Evolutionary conservation across 2,888 invertebrate genomes (phyloP), one percentile per base, ranked within the genome.

Genomic region (Temnothorax unifasciatus): DNA sequence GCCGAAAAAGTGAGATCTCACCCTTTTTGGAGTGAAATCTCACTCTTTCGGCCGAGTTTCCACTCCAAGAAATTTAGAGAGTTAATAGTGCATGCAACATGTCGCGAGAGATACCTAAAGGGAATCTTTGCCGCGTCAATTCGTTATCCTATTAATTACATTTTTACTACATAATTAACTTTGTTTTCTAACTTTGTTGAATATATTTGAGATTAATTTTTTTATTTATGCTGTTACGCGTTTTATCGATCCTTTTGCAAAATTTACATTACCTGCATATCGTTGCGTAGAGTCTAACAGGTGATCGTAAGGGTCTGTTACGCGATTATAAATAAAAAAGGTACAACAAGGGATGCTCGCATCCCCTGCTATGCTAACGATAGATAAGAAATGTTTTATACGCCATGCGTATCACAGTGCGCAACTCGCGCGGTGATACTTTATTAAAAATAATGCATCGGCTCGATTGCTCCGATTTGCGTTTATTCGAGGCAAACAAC

Each of bases 351-450:
- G n/a, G 21, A 52, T 75, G 73, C 59, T 63, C 25, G 61, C 63
- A n/a, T n/a, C 25, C 21, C 69, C 25, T 41, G 34, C 41, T 81
- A 6, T 89, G 91, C 86, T 88, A 88, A 89, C 88, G 84, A 71
- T 77, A 92, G 92, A 93, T 93, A 93, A 93, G 92, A 84, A 84
- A 88, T 92, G 88, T 91, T 93, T 93, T 91, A 92, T 91, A 90
- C 90, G 88, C 86, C 82, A 86, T 83, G 84, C 88, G 87, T 87
- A 87, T 75, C 85, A 81, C 85, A 34, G 47, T 25, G 89, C 82
- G 84, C 76, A 85, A 86, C 90, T 87, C 83, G 76, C 59, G 41
- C 86, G 6, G 34, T 84, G 86, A 90, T 89, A 85, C 88, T 90
- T 91, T 91, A 92, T 92, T 91, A 88, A 92, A 93, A 93, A 92